A percentile compares a stretch with the other conserved stretches of the same genome.
Evolutionary conservation across 2,113 vertebrate species (phyloP).

Genomic region (Ochotona princeps): DNA sequence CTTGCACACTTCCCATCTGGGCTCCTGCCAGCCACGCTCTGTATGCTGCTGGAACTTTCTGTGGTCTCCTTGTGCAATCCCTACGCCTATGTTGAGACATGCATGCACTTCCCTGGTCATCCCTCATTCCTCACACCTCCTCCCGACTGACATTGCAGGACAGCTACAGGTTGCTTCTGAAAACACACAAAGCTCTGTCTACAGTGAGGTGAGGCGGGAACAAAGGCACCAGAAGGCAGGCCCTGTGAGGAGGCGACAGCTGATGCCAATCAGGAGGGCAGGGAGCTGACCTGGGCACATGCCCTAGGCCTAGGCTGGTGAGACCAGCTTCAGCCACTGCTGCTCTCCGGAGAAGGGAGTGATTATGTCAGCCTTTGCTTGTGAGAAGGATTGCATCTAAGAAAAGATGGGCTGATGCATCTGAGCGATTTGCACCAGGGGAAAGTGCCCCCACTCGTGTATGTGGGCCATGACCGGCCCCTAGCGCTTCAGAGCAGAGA

Average conservation of each 20-base stretch:
- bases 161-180: not conserved
- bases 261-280: not conserved
- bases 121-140: not conserved
- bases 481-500: not conserved
- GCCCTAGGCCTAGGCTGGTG: not conserved
- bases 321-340: not conserved
- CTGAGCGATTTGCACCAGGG: not conserved
- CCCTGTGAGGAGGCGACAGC: not conserved
- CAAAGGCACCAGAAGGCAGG: not conserved
- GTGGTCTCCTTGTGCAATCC: not conserved
- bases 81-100: not conserved
- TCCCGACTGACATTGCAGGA: not conserved
- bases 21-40: not conserved
- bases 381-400: not conserved
- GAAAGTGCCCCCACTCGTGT: not conserved
- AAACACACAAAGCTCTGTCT: not conserved
- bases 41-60: not conserved
- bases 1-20: not conserved
- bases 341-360: not conserved
- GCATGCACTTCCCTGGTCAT: not conserved
- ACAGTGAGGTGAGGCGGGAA: not conserved
- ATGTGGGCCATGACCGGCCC: not conserved
- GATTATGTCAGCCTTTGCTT: not conserved
- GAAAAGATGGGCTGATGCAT: conserved; percentile 22
- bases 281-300: not conserved